Conservation (phyloP, 2,888 invertebrate species). For the Chalcis sispes region DNA sequence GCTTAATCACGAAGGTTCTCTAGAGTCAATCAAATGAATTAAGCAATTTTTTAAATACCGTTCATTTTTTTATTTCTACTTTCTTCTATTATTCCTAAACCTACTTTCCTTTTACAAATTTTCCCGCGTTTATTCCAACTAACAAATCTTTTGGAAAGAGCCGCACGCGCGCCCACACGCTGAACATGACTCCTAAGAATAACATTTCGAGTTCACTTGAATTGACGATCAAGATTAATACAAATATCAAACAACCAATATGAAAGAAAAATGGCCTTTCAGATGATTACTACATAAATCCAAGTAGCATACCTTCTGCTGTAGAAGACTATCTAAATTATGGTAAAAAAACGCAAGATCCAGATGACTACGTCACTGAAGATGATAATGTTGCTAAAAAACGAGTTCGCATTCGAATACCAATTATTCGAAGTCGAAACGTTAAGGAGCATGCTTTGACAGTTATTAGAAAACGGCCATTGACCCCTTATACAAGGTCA, state of each 20-base stretch:
- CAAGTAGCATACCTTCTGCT: conserved; percentile 36
- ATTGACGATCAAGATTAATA: conserved; percentile 7
- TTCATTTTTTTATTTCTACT: conserved; percentile 12
- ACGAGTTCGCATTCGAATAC: conserved; percentile 73
- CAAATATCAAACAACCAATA: conserved; percentile 51
- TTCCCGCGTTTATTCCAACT: conserved; percentile 61
- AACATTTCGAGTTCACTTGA: conserved; percentile 14
- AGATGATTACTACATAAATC: conserved; percentile 59
- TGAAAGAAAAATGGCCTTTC: conserved; percentile 61
- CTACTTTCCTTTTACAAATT: conserved; percentile 45
- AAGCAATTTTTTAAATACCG: conserved; percentile 15
- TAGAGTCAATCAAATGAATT: conserved; percentile 34
- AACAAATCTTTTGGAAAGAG: conserved; percentile 62
- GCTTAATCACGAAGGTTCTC: conserved; percentile 40
- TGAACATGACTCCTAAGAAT: conserved; percentile 59
- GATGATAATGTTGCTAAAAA: conserved; percentile 60
- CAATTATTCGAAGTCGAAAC: conserved; percentile 67
- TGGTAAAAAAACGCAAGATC: conserved; percentile 32
- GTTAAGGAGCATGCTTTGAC: conserved; percentile 70
- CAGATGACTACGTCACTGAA: conserved; percentile 48
- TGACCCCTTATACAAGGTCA: conserved; percentile 63
- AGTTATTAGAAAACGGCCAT: conserved; percentile 70
- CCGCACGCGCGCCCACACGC: conserved; percentile 75
- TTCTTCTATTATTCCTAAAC: conserved; percentile 16
- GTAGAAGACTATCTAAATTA: conserved; percentile 28